These are phyloP conservation scores for Nibea albiflora DNA, from an alignment of 2,113 vertebrate genomes.

Conservation along the genomic window DNA sequence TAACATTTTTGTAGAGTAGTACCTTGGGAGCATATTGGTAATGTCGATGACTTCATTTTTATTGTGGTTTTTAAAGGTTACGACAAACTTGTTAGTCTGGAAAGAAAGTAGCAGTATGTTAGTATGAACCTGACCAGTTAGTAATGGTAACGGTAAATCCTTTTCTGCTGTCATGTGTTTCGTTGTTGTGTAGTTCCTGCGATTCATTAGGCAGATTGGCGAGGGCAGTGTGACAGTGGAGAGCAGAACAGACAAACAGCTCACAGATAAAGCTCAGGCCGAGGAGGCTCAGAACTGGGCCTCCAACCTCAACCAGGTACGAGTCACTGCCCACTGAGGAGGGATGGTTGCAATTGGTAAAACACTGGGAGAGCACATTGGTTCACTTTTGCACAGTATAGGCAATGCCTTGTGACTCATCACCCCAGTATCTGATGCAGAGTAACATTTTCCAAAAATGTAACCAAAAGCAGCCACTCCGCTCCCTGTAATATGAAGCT, in stretches of 20 bases:
- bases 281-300: constrained; percentile 97
- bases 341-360: constrained; percentile 51
- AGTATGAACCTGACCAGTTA: constrained; percentile 34
- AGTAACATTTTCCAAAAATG: constrained; percentile 72
- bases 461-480: constrained; percentile 64
- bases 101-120: constrained; percentile 25
- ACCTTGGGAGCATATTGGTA: background rate
- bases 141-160: constrained; percentile 63
- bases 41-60: constrained; percentile 6
- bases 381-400: constrained; percentile 50
- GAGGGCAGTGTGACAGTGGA: constrained; percentile 92
- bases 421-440: constrained; percentile 56
- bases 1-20: constrained; percentile 21
- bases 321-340: constrained; percentile 74
- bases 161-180: constrained; percentile 69
- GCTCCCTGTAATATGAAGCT: constrained; percentile 66
- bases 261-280: constrained; percentile 89
- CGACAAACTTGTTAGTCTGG: constrained; percentile 19
- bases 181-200: constrained; percentile 96
- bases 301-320: constrained; percentile 98
- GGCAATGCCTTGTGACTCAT: constrained; percentile 65
- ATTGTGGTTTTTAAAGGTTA: constrained; percentile 8
- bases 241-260: constrained; percentile 86
- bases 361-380: constrained; percentile 41
- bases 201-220: constrained; percentile 99